Conservation (phyloP, 2,888 invertebrate species). For the Amiota mariae region DNA sequence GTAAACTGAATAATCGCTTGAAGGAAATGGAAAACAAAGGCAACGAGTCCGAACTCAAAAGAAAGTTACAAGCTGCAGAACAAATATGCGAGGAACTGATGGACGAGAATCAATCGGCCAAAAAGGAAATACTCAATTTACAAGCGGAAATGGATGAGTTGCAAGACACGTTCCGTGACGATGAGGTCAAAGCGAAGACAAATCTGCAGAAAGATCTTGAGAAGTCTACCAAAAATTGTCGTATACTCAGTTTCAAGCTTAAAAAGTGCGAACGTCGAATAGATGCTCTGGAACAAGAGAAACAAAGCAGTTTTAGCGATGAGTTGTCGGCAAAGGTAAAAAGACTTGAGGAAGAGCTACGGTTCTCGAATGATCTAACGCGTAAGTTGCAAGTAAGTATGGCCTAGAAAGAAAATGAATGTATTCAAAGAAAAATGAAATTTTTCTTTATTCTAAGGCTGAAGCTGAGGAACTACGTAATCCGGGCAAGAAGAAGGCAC, state of each 20-base stretch:
- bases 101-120: constrained; percentile 96
- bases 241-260: constrained; percentile 97
- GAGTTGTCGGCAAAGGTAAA: constrained; percentile 82
- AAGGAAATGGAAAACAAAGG: constrained; percentile 81
- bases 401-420: background rate
- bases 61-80: constrained; percentile 92
- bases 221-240: constrained; percentile 97
- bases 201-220: constrained; percentile 96
- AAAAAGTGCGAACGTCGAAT: constrained; percentile 94
- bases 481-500: constrained; percentile 76
- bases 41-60: constrained; percentile 81
- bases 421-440: background rate
- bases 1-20: constrained; percentile 80
- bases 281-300: constrained; percentile 90
- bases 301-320: constrained; percentile 78
- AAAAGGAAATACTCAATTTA: constrained; percentile 92
- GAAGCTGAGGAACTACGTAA: constrained; percentile 71
- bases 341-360: constrained; percentile 89
- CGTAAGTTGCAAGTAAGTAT: constrained; percentile 77
- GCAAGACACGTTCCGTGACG: constrained; percentile 97
- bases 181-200: constrained; percentile 96
- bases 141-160: constrained; percentile 99
- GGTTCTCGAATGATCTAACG: constrained; percentile 84
- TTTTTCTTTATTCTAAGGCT: constrained; percentile 46
- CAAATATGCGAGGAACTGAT: constrained; percentile 92